A percentile compares a stretch with the other conserved stretches of the same genome.
Conservation (phyloP, 2,797 vertebrate genomes). For the Mus caroli region DNA sequence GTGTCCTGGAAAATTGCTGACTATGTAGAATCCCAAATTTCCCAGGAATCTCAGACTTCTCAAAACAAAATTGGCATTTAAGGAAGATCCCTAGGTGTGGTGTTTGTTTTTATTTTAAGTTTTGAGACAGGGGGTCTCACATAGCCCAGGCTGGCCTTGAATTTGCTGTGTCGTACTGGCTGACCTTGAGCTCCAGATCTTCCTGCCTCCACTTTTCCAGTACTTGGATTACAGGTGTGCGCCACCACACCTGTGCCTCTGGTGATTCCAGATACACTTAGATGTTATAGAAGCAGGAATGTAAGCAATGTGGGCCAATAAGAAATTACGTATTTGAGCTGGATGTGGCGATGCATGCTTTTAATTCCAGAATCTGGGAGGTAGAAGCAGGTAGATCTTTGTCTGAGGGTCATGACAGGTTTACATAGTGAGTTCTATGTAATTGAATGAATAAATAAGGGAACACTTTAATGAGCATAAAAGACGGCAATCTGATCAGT, state of each 20-base stretch:
- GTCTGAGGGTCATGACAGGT: background rate
- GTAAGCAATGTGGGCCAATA: constrained; percentile 3
- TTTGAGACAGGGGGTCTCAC: background rate
- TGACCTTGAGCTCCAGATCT: background rate
- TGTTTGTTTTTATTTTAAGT: background rate
- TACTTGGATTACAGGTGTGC: background rate
- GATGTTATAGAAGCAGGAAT: background rate
- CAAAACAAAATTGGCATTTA: constrained; percentile 58
- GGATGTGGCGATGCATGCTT: background rate
- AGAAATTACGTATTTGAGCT: background rate
- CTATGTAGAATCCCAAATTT: constrained; percentile 24
- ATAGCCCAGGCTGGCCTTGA: background rate
- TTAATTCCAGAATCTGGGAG: background rate
- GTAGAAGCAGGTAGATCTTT: background rate
- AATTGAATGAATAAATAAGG: too few species aligned
- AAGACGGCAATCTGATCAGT: constrained; percentile 52
- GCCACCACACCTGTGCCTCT: background rate
- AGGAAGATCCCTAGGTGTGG: background rate
- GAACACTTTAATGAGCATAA: constrained; percentile 54
- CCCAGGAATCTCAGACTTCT: background rate
- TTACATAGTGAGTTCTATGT: background rate
- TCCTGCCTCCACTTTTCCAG: background rate
- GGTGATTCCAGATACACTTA: constrained; percentile 15
- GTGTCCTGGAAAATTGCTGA: constrained; percentile 26
- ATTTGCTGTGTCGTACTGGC: background rate